Percentiles rank a stretch among this genome's conserved stretches.
These are phyloP conservation scores for Maconellicoccus hirsutus DNA, from an alignment of 1,140 invertebrate genomes.

Conservation along the genomic window DNA sequence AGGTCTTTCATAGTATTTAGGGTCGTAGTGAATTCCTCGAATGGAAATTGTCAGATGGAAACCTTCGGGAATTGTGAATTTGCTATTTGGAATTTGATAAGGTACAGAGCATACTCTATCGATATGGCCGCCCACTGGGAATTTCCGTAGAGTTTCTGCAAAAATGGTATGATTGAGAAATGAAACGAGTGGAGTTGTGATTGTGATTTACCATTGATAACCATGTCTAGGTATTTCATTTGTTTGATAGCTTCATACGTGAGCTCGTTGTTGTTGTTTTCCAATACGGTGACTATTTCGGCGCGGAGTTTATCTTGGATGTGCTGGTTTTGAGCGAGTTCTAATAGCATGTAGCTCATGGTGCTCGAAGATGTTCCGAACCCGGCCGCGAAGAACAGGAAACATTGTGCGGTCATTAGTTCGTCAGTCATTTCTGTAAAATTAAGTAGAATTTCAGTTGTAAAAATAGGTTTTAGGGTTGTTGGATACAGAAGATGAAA, in stretches of 20 bases:
- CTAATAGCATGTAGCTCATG: constrained; percentile 32
- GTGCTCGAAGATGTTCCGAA: constrained; percentile 35
- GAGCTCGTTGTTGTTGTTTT: constrained; percentile 35
- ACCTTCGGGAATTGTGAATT: constrained; percentile 43
- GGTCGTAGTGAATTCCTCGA: constrained; percentile 47
- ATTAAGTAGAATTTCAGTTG: too few species aligned
- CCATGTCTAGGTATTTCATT: constrained; percentile 41
- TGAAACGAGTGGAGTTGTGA: too few species aligned
- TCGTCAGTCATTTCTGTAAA: constrained; percentile 29
- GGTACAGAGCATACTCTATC: constrained; percentile 39
- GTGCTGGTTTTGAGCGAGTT: constrained; percentile 30
- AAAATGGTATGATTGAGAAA: too few species aligned
- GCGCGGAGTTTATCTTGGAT: constrained; percentile 30
- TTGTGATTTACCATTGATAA: constrained; percentile 31
- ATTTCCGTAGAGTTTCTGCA: constrained; percentile 44
- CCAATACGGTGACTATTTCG: constrained; percentile 31
- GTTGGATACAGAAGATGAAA: too few species aligned
- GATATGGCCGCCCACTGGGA: constrained; percentile 42
- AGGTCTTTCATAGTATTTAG: constrained; percentile 43
- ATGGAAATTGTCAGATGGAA: constrained; percentile 40
- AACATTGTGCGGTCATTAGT: constrained; percentile 49
- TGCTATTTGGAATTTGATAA: constrained; percentile 43
- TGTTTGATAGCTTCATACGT: constrained; percentile 40
- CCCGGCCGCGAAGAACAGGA: constrained; percentile 33
- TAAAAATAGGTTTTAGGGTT: too few species aligned